Evolutionary conservation across 2,797 vertebrate genomes (phyloP), one percentile per base, ranked within the genome.

Genomic region (Chelonia mydas): DNA sequence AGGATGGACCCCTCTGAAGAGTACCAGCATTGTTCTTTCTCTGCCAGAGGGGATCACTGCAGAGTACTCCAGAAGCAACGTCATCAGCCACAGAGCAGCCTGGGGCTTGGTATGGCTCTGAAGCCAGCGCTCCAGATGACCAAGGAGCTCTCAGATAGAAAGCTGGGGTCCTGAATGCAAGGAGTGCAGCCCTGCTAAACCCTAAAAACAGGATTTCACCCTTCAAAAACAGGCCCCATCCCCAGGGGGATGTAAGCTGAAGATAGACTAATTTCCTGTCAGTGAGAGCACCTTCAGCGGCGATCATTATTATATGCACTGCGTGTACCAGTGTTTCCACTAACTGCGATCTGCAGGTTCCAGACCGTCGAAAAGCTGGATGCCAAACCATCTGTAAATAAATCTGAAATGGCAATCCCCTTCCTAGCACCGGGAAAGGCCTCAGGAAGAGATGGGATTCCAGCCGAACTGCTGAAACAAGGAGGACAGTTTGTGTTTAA

Each of bases 201-300:
- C 59, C 59, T 61, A 61, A 61, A 61, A 96, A 88, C 25, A n/a
- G 93, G 79, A 68, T 41, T 92, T 0, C 2, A 11, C 23, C 76
- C 83, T 93, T 89, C 61, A 88, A 72, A 90, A 90, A 87, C 31
- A 65, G 55, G 53, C 84, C 72, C 72, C 27, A 45, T 83, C 92
- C 77, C n/a, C 84, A 79, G 72, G 55, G 72, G 72, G 95, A 83
- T 9, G 61, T n/a, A 86, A 84, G 27, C 72, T 81, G 50, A 84
- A 81, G 94, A 83, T 80, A 83, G 49, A 78, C 89, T 74, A 47
- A 94, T 89, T 91, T 16, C 65, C n/a, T 17, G 33, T 37, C 65
- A 68, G 61, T 3, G 61, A n/a, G 33, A 17, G 61, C 61, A 15
- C 65, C 65, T 68, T 37, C n/a, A 5, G 5, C 8, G 9, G 16